Conservation (phyloP, 2,113 vertebrate species). For the Tylochromis polylepis region DNA sequence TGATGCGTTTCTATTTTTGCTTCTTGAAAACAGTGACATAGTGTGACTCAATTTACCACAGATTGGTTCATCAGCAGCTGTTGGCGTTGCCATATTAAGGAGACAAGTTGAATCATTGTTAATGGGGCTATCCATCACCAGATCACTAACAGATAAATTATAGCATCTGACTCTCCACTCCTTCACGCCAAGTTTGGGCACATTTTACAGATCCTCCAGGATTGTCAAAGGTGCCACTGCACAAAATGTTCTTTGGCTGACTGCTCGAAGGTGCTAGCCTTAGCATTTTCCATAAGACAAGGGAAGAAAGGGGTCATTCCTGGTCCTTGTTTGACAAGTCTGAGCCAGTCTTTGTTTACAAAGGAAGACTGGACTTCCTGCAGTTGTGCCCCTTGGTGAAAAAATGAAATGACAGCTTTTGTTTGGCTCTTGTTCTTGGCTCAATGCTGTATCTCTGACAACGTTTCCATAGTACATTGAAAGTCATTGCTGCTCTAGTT, state of each 20-base stretch:
- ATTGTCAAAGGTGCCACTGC: constrained; percentile 33
- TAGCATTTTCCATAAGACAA: constrained; percentile 8
- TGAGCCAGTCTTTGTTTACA: constrained; percentile 42
- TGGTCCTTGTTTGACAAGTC: background rate
- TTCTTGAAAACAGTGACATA: background rate
- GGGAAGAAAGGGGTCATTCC: background rate
- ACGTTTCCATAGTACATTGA: background rate
- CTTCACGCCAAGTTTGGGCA: background rate
- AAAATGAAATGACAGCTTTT: background rate
- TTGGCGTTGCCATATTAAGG: constrained; percentile 15
- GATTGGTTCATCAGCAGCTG: constrained; percentile 26
- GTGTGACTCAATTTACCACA: constrained; percentile 21
- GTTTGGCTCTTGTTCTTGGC: background rate
- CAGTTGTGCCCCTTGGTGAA: background rate
- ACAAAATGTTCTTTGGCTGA: constrained; percentile 5
- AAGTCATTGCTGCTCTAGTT: background rate
- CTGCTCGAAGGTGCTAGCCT: constrained; percentile 22
- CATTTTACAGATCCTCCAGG: background rate
- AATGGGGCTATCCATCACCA: constrained; percentile 57
- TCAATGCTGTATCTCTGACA: background rate
- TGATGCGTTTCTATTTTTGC: background rate
- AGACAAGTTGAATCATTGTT: constrained; percentile 44
- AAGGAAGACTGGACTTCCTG: constrained; percentile 32
- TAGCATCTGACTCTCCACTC: background rate
- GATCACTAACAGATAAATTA: constrained; percentile 41